A percentile compares a stretch with the other conserved stretches of the same genome.
These are phyloP conservation scores for Mylabris sibirica DNA, from an alignment of 2,888 invertebrate species.

Conservation along the genomic window DNA sequence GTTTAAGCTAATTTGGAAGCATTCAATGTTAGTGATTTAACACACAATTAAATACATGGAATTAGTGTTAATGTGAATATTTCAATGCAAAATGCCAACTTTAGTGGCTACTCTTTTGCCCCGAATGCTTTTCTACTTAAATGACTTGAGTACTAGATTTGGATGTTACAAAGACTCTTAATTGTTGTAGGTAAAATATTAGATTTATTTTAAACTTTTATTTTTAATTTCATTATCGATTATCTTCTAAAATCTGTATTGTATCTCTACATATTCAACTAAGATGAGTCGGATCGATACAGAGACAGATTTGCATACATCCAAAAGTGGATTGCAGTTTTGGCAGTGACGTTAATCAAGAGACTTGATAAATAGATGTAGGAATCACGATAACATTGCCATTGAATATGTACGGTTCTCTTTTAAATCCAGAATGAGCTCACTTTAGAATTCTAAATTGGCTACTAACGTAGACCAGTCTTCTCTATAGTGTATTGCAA, in stretches of 20 bases:
- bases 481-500: not conserved
- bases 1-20: not conserved
- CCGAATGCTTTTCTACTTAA: too few species aligned
- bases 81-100: not conserved
- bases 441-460: constrained; percentile 3
- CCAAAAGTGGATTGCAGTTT: too few species aligned
- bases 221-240: too few species aligned
- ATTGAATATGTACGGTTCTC: not conserved
- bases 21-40: constrained; percentile 4
- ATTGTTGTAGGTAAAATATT: not conserved
- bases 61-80: not conserved
- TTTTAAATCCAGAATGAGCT: not conserved
- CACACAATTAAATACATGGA: not conserved
- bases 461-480: not conserved
- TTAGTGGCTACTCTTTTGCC: not conserved
- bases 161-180: not conserved
- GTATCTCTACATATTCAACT: too few species aligned
- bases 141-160: not conserved
- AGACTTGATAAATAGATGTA: not conserved
- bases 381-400: not conserved
- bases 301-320: too few species aligned
- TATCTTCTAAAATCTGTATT: too few species aligned
- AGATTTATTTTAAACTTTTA: not conserved
- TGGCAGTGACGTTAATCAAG: not conserved
- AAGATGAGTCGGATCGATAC: too few species aligned